Evolutionary conservation across 2,113 vertebrate species (phyloP).

Genomic region (Lepidothrix coronata): DNA sequence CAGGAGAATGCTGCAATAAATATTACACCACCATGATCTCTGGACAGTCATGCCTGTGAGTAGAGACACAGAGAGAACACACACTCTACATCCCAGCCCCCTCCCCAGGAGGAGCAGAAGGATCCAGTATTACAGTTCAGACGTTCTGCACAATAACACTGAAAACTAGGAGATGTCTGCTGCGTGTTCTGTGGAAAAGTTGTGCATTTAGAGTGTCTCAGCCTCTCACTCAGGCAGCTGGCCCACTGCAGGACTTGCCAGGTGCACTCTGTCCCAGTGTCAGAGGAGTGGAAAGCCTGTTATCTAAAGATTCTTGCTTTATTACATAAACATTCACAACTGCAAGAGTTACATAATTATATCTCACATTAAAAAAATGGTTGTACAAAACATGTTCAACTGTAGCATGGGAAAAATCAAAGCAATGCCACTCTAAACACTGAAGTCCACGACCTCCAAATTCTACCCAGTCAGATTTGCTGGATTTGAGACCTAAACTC

Average conservation of each 20-base stretch:
- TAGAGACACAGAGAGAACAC: not conserved
- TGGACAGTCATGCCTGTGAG: not conserved
- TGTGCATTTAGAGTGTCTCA: not conserved
- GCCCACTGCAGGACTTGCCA: not conserved
- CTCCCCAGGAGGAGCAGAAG: not conserved
- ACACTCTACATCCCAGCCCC: not conserved
- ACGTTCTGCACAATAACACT: not conserved
- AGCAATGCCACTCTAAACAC: fast-evolving
- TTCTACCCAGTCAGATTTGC: not conserved
- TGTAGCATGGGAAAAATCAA: not conserved
- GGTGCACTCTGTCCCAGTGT: no score
- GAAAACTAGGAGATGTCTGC: not conserved
- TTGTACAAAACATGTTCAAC: fast-evolving
- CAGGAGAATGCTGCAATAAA: not conserved
- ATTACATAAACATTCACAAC: not conserved
- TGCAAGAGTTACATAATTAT: fast-evolving
- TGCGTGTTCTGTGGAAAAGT: not conserved
- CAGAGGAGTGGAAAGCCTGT: not conserved
- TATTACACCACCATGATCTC: not conserved
- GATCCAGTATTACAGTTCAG: not conserved
- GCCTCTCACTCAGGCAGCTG: not conserved
- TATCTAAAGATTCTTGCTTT: not conserved
- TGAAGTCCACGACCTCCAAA: not conserved
- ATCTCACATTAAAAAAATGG: not conserved
- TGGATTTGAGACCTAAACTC: not conserved